These are phyloP conservation scores for Hecatera dysodea DNA, from an alignment of 2,888 invertebrate species.

Conservation along the genomic window DNA sequence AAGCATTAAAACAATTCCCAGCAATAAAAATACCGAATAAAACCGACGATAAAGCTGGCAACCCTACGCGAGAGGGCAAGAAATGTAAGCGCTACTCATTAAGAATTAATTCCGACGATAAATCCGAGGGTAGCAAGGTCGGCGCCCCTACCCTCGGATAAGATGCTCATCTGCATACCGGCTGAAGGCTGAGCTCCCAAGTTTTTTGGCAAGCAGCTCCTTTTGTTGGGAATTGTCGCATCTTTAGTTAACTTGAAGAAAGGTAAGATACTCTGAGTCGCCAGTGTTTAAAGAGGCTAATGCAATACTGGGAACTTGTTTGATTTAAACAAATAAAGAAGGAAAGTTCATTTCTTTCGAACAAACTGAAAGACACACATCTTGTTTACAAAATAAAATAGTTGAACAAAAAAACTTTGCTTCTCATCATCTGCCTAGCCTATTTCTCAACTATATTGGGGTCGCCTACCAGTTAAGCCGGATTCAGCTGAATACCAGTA, in stretches of 20 bases:
- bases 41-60: conserved; percentile 44
- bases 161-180: conserved; percentile 59
- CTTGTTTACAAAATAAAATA: no score
- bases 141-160: conserved; percentile 45
- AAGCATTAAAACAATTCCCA: conserved; percentile 53
- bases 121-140: conserved; percentile 61
- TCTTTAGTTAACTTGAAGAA: conserved; percentile 16
- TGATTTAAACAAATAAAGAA: neutral
- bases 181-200: conserved; percentile 26
- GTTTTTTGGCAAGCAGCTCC: conserved; percentile 45
- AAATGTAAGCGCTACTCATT: conserved; percentile 66
- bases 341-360: no score
- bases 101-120: conserved; percentile 65
- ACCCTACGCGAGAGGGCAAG: conserved; percentile 58
- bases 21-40: conserved; percentile 51
- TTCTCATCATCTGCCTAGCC: no score
- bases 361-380: no score
- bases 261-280: neutral
- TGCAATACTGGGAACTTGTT: neutral
- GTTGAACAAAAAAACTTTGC: no score
- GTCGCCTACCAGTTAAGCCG: no score
- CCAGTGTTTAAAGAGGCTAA: neutral
- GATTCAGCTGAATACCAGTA: no score
- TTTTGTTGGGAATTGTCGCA: conserved; percentile 17
- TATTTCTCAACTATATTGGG: no score